Percentiles rank a stretch among this genome's conserved stretches.
phyloP scores from a whole-genome alignment of 2,113 vertebrate genomes.

The Aegotheles bennettii region DNA sequence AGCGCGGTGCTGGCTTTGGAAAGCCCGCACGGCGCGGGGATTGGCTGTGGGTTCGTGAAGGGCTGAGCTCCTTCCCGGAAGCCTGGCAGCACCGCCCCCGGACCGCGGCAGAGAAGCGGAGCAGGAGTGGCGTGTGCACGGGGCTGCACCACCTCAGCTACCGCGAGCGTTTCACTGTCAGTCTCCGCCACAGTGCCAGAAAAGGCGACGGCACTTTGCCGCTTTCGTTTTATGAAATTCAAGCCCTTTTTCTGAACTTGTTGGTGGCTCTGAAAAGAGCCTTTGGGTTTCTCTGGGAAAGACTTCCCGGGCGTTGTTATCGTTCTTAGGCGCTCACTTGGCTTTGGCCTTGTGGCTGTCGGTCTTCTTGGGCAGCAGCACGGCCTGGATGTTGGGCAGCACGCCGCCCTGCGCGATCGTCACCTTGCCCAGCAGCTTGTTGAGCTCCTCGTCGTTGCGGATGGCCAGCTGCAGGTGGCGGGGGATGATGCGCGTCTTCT shows the following conservation, averaged over 20 bases:
- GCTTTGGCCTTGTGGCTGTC: constrained; percentile 81
- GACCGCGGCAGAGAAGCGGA: fast-evolving
- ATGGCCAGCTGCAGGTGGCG: constrained; percentile 89
- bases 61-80: fast-evolving
- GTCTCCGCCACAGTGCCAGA: no score
- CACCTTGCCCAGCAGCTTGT: constrained; percentile 80
- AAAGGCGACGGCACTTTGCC: no score
- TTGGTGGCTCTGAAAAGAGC: constrained; percentile 12
- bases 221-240: no score
- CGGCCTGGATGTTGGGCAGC: constrained; percentile 88
- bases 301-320: neutral
- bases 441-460: constrained; percentile 89
- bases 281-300: neutral
- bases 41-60: fast-evolving
- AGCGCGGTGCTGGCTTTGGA: fast-evolving
- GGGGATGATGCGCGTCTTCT: constrained; percentile 90
- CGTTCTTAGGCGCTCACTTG: no score
- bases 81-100: neutral
- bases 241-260: no score
- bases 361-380: constrained; percentile 88
- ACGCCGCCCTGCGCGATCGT: constrained; percentile 92
- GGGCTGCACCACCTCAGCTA: fast-evolving
- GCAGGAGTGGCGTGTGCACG: fast-evolving
- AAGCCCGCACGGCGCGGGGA: fast-evolving
- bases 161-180: fast-evolving